Conservation (phyloP, 2,888 invertebrate genomes). For the Pollenia labialis region DNA sequence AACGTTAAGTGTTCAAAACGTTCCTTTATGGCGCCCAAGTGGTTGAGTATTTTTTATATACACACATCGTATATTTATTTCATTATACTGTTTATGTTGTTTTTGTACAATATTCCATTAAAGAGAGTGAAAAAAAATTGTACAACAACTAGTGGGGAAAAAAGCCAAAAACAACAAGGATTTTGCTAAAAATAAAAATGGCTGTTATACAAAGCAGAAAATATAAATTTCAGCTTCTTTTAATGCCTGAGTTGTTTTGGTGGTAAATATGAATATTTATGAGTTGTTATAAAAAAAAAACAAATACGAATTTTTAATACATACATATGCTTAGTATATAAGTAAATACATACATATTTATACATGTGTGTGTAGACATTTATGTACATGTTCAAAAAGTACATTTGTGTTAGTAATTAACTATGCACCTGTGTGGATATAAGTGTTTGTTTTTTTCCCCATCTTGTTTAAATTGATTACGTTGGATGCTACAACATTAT, state of each 20-base stretch:
- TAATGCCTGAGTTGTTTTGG: conserved; percentile 50
- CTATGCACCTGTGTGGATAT: not conserved
- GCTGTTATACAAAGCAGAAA: conserved; percentile 28
- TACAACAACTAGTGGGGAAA: not conserved
- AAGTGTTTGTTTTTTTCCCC: not conserved
- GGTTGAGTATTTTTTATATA: conserved; percentile 37
- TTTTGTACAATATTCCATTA: conserved; percentile 41
- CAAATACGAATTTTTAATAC: not conserved
- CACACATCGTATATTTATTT: conserved; percentile 18
- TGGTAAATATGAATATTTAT: conserved; percentile 59
- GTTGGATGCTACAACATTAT: too few relatives aligned
- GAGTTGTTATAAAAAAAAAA: conserved; percentile 16
- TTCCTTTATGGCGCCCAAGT: conserved; percentile 64
- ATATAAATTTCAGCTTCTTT: conserved; percentile 44
- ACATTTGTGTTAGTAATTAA: not conserved
- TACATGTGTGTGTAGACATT: not conserved
- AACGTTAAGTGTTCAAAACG: conserved; percentile 49
- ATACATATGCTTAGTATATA: not conserved
- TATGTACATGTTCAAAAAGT: not conserved
- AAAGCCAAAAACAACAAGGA: conserved; percentile 22
- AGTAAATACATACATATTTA: not conserved
- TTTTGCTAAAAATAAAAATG: conserved; percentile 48
- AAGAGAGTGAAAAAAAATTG: conserved; percentile 40
- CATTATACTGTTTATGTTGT: conserved; percentile 27
- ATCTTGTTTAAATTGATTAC: not conserved